phyloP scores from a whole-genome alignment of 2,797 vertebrate genomes.

The Merluccius polli region DNA sequence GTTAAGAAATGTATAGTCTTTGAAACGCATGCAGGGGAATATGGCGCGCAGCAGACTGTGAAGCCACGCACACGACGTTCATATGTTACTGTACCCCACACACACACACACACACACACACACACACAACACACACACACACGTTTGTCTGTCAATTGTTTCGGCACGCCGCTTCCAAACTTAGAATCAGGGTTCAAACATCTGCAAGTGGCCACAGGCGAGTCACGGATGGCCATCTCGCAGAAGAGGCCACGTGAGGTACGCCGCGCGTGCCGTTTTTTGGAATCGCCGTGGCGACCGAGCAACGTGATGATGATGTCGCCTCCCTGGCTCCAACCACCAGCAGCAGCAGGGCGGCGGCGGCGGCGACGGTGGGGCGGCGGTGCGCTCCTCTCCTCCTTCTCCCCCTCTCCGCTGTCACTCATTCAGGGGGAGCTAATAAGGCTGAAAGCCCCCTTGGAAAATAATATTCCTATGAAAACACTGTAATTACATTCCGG shows the following conservation, averaged over 20 bases:
- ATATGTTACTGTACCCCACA: neutral
- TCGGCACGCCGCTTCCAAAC: neutral
- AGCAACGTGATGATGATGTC: neutral
- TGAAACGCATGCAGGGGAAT: neutral
- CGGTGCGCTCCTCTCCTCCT: neutral
- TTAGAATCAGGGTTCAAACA: neutral
- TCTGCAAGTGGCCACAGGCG: too few species aligned
- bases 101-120: neutral
- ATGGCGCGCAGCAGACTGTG: neutral
- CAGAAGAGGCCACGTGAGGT: too few species aligned
- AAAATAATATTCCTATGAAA: constrained; percentile 7
- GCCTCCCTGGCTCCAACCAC: neutral
- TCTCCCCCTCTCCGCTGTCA: neutral
- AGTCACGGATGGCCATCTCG: too few species aligned
- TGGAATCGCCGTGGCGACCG: too few species aligned
- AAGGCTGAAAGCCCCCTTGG: neutral
- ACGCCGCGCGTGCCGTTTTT: too few species aligned
- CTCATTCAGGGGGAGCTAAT: neutral
- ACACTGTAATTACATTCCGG: constrained; percentile 1
- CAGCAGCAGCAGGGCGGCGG: too few species aligned
- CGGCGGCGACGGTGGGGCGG: too few species aligned
- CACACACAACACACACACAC: too few species aligned
- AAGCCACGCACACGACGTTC: neutral
- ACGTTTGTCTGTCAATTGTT: too few species aligned
- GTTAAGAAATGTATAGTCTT: neutral